phyloP scores from a whole-genome alignment of 2,888 invertebrate genomes.

The Abrostola triplasia region DNA sequence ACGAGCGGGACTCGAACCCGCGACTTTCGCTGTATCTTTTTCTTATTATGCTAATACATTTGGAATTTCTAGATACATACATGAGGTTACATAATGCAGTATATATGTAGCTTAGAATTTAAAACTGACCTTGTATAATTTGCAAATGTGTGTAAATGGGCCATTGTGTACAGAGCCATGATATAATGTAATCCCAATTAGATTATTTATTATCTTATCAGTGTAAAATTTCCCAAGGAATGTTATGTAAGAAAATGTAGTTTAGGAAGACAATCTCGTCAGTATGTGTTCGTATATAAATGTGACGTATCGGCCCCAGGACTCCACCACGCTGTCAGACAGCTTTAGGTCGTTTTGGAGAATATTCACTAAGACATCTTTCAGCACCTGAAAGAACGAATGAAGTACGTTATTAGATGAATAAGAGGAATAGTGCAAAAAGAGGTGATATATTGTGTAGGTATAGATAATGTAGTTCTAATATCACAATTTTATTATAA shows the following conservation, averaged over 20 bases:
- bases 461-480: too few species aligned
- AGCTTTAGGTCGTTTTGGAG: conserved; percentile 67
- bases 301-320: conserved; percentile 70
- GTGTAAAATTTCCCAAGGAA: neutral
- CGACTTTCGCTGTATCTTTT: too few species aligned
- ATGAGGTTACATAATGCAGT: too few species aligned
- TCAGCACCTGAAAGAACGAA: conserved; percentile 65
- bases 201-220: neutral
- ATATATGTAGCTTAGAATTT: too few species aligned
- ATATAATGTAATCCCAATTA: neutral
- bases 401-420: neutral
- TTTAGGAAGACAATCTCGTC: conserved; percentile 44
- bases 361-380: conserved; percentile 66
- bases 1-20: too few species aligned
- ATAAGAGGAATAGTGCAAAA: too few species aligned
- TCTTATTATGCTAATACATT: too few species aligned
- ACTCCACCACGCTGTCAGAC: conserved; percentile 56
- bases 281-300: conserved; percentile 74
- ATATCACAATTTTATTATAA: too few species aligned
- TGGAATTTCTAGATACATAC: too few species aligned
- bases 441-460: too few species aligned
- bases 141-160: neutral
- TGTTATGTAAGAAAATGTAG: too few species aligned
- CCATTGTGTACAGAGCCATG: neutral
- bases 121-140: too few species aligned